A percentile compares a stretch with the other conserved stretches of the same genome.
Conservation (phyloP, 2,797 vertebrate species). For the Menidia menidia region DNA sequence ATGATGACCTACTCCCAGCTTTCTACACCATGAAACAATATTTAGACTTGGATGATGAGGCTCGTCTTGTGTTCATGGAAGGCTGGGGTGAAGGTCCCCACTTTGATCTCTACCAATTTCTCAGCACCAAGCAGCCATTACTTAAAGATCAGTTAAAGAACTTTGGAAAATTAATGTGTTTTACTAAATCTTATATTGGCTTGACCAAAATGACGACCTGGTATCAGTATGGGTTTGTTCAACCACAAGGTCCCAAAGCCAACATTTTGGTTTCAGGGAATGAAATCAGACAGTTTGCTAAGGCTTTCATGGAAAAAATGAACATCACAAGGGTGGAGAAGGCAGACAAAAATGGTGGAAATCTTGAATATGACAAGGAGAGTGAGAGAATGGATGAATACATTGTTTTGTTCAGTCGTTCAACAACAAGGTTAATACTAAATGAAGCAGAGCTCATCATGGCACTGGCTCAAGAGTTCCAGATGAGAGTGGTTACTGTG, state of each 20-base stretch:
- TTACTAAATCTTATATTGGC: conserved; percentile 94
- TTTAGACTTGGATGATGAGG: conserved; percentile 88
- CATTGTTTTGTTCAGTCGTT: conserved; percentile 93
- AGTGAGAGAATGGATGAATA: conserved; percentile 85
- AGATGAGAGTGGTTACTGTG: conserved; percentile 94
- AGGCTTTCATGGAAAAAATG: conserved; percentile 87
- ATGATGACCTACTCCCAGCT: conserved; percentile 94
- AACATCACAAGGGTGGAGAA: conserved; percentile 82
- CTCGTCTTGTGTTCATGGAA: conserved; percentile 97
- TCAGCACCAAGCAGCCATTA: conserved; percentile 94
- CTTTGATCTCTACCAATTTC: conserved; percentile 93
- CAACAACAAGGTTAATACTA: conserved; percentile 91
- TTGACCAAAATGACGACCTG: conserved; percentile 97
- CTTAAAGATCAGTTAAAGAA: conserved; percentile 91
- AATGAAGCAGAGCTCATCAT: conserved; percentile 96
- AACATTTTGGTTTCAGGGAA: conserved; percentile 96
- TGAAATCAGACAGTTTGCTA: conserved; percentile 93
- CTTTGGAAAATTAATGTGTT: conserved; percentile 95
- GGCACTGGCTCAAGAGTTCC: conserved; percentile 93
- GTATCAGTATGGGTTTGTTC: conserved; percentile 98
- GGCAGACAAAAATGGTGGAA: conserved; percentile 47
- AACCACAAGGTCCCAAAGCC: conserved; percentile 97
- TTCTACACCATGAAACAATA: conserved; percentile 98
- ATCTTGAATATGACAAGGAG: conserved; percentile 55
- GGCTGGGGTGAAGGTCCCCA: conserved; percentile 93